Conservation (phyloP, 1,140 invertebrate genomes). For the Coelopa frigida region DNA sequence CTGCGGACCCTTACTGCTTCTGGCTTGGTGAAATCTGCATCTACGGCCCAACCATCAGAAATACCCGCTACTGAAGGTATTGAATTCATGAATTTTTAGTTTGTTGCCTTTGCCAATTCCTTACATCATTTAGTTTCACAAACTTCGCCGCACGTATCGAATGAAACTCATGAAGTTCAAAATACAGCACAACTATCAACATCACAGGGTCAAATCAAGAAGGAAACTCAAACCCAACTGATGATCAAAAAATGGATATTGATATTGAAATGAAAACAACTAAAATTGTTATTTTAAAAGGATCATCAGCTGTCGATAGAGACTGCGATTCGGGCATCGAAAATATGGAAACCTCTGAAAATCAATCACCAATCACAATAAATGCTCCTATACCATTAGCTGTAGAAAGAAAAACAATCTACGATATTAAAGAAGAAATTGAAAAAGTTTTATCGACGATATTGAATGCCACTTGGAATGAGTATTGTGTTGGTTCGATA, state of each 20-base stretch:
- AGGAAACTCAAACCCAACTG: conserved; percentile 8
- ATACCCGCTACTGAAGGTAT: neutral
- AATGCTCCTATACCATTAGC: neutral
- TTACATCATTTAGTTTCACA: too few species aligned
- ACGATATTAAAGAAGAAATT: conserved; percentile 48
- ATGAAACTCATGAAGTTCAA: too few species aligned
- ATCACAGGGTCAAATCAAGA: neutral
- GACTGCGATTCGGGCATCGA: conserved; percentile 68
- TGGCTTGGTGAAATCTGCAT: conserved; percentile 22
- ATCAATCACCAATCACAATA: conserved; percentile 2
- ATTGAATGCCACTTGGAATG: conserved; percentile 54
- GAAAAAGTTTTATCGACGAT: conserved; percentile 51
- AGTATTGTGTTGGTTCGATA: conserved; percentile 48
- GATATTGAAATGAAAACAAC: conserved; percentile 38
- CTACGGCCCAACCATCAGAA: conserved; percentile 2
- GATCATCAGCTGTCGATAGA: conserved; percentile 38
- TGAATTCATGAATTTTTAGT: too few species aligned
- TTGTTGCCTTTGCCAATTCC: too few species aligned
- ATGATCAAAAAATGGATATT: conserved; percentile 24
- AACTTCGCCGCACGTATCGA: neutral
- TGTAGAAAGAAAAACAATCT: conserved; percentile 18
- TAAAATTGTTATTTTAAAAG: conserved; percentile 20
- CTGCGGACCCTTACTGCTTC: conserved; percentile 55
- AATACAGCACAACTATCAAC: too few species aligned
- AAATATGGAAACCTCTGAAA: conserved; percentile 59